Conservation (phyloP, 1,140 invertebrate genomes). For the Nasonia longicornis region DNA sequence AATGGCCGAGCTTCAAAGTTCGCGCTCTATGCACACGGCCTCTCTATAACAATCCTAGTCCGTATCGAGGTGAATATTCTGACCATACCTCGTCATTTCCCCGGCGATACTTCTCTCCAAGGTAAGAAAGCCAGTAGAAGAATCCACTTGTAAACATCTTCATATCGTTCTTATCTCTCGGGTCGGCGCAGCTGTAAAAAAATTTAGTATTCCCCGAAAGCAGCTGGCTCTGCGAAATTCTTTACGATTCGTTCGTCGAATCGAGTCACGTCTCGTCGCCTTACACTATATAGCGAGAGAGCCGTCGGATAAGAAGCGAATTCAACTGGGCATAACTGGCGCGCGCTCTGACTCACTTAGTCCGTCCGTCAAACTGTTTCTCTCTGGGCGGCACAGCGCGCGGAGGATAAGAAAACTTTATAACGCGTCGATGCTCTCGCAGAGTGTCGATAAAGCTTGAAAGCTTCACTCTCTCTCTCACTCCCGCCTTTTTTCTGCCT, state of each 20-base stretch:
- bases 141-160: neutral
- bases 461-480: constrained; percentile 10
- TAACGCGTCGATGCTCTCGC: constrained; percentile 6
- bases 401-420: constrained; percentile 28
- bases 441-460: constrained; percentile 23
- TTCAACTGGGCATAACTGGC: neutral
- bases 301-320: neutral
- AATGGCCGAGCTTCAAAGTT: neutral
- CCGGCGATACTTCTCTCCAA: neutral
- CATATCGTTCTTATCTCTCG: no score
- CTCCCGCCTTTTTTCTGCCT: neutral
- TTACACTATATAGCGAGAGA: no score
- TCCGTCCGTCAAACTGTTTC: constrained; percentile 1
- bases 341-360: neutral
- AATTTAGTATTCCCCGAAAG: neutral
- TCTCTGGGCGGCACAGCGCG: no score
- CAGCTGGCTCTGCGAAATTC: neutral
- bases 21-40: no score
- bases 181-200: neutral
- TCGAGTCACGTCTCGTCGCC: neutral
- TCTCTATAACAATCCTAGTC: no score
- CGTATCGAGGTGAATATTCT: no score
- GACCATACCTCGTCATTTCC: neutral
- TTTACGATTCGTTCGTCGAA: neutral
- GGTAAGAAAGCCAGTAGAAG: neutral